Evolutionary conservation across 2,113 vertebrate species (phyloP).

Genomic region (Zosterops hypoxanthus): DNA sequence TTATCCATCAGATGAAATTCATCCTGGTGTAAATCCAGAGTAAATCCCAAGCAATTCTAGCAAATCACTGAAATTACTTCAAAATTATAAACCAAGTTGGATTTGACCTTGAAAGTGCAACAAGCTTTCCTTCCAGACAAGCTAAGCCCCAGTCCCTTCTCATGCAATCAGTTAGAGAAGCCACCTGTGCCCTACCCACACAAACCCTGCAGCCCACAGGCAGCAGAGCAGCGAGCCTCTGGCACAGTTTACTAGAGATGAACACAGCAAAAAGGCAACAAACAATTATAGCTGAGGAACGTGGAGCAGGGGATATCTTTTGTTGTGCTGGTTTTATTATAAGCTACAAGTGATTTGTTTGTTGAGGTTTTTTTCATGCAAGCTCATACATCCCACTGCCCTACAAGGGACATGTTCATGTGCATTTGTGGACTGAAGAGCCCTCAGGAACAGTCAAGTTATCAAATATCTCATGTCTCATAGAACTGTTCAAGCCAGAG

Average conservation of each 20-base stretch:
- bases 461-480: background rate
- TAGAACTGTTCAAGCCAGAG: background rate
- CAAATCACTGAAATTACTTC: background rate
- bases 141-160: background rate
- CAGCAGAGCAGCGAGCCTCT: background rate
- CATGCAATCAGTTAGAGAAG: background rate
- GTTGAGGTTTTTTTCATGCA: background rate
- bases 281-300: background rate
- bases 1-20: background rate
- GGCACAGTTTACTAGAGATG: background rate
- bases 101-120: background rate
- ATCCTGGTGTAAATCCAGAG: slow-evolving; percentile 1
- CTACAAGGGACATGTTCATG: rapidly evolving
- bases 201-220: background rate
- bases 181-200: background rate
- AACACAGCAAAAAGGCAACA: background rate
- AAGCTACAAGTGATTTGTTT: background rate
- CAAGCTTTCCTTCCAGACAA: background rate
- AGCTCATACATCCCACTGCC: background rate
- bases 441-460: background rate
- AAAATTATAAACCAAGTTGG: background rate
- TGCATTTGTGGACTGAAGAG: background rate
- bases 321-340: background rate
- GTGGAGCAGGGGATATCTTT: background rate
- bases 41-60: background rate